Conservation (phyloP, 2,113 vertebrate genomes). For the Neotoma lepida region DNA sequence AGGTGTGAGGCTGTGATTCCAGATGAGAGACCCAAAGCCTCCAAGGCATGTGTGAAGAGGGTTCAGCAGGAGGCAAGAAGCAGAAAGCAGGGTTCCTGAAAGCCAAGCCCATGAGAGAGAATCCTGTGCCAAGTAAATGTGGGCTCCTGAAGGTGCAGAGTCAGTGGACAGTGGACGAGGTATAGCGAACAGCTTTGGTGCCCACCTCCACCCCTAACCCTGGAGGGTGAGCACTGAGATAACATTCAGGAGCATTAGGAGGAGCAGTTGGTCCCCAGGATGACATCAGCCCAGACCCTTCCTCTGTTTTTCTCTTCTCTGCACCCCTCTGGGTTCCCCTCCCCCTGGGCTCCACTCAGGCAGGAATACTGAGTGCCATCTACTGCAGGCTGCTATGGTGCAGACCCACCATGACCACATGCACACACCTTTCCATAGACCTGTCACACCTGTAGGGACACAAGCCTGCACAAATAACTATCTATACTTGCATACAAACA, state of each 20-base stretch:
- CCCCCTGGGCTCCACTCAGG: rapidly evolving
- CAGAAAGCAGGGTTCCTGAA: not conserved
- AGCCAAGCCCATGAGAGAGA: rapidly evolving
- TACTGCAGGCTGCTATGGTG: not conserved
- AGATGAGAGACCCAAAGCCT: not conserved
- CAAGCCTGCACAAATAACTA: not conserved
- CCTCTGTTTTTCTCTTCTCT: not conserved
- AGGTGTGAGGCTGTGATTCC: not conserved
- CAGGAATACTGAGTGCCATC: not conserved
- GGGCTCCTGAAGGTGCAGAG: too few species aligned
- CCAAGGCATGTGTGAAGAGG: not conserved
- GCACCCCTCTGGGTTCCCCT: too few species aligned
- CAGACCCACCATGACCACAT: not conserved
- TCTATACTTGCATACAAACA: not conserved
- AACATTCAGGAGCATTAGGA: not conserved
- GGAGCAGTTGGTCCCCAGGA: not conserved
- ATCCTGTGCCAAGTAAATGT: not conserved
- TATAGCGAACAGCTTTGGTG: not conserved
- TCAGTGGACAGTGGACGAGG: not conserved
- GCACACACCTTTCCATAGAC: not conserved
- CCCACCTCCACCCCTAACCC: not conserved
- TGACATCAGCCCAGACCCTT: too few species aligned
- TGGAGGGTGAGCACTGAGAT: not conserved
- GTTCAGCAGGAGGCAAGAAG: not conserved
- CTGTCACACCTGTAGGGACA: not conserved